Evolutionary conservation across 2,797 vertebrate genomes (phyloP).

Genomic region (Enteromius fasciolatus): DNA sequence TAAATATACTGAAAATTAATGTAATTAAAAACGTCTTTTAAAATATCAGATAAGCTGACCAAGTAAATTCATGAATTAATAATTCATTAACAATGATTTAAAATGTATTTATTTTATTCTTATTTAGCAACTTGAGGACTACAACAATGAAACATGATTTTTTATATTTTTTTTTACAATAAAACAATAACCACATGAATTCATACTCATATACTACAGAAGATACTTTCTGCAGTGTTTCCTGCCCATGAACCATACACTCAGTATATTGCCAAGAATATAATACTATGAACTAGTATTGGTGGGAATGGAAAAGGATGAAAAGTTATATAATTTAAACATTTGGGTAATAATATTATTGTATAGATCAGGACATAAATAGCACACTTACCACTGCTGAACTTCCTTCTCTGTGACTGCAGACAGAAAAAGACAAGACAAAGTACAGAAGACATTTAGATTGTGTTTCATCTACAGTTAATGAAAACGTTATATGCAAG

Average conservation of each 20-base stretch:
- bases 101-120: background rate
- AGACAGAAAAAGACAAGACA: slow-evolving; percentile 37
- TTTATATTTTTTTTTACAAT: background rate
- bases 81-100: background rate
- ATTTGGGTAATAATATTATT: background rate
- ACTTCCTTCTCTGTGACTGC: slow-evolving; percentile 64
- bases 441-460: slow-evolving; percentile 20
- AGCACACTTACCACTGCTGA: slow-evolving; percentile 60
- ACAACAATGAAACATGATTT: background rate
- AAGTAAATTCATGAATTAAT: background rate
- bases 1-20: background rate
- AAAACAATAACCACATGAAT: background rate
- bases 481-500: background rate
- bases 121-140: background rate
- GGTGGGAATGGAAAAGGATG: background rate
- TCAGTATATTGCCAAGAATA: slow-evolving; percentile 11
- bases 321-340: background rate
- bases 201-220: background rate
- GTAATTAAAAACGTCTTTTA: background rate
- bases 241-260: background rate
- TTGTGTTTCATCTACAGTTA: background rate
- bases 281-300: slow-evolving; percentile 13
- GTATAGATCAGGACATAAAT: background rate
- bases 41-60: background rate
- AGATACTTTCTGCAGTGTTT: slow-evolving; percentile 1